phyloP scores from a whole-genome alignment of 2,113 vertebrate genomes.

The Neodontobutis hainanensis region DNA sequence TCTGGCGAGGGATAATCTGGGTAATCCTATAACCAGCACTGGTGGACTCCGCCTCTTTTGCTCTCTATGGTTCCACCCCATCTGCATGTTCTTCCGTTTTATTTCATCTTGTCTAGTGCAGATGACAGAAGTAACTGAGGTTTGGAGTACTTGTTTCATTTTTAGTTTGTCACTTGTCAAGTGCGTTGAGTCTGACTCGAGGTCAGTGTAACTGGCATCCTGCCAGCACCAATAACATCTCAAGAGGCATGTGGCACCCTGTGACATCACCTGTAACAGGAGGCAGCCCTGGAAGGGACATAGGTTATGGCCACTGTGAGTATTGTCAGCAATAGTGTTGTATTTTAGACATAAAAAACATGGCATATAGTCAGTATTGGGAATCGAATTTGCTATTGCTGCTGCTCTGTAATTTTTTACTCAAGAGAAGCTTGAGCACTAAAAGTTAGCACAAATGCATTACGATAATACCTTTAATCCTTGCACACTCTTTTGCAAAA shows the following conservation, averaged over 20 bases:
- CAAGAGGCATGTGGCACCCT: slow-evolving; percentile 71
- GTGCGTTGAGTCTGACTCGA: slow-evolving; percentile 14
- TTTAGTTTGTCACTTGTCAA: slow-evolving; percentile 22
- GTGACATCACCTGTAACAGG: slow-evolving; percentile 55
- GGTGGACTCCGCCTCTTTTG: slow-evolving; percentile 66
- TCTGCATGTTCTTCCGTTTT: slow-evolving; percentile 24
- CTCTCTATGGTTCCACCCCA: slow-evolving; percentile 19
- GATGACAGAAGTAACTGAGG: slow-evolving; percentile 31
- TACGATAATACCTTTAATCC: slow-evolving; percentile 49
- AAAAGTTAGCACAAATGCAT: slow-evolving; percentile 40
- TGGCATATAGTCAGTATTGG: neutral
- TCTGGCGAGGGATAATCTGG: slow-evolving; percentile 76
- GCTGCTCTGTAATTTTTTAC: slow-evolving; percentile 21
- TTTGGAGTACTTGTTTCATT: slow-evolving; percentile 14
- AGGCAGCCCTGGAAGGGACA: slow-evolving; percentile 55
- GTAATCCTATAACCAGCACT: slow-evolving; percentile 77
- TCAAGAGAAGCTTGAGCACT: slow-evolving; percentile 7
- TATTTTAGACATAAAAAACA: slow-evolving; percentile 1
- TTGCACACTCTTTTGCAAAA: slow-evolving; percentile 31
- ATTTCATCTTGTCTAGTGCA: slow-evolving; percentile 25
- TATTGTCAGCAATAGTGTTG: slow-evolving; percentile 33
- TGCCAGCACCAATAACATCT: slow-evolving; percentile 30
- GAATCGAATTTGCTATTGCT: neutral
- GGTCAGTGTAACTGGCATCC: slow-evolving; percentile 31
- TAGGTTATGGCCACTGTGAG: slow-evolving; percentile 71